These are phyloP conservation scores for Chinchilla lanigera DNA, from an alignment of 2,113 vertebrate genomes.

Conservation along the genomic window DNA sequence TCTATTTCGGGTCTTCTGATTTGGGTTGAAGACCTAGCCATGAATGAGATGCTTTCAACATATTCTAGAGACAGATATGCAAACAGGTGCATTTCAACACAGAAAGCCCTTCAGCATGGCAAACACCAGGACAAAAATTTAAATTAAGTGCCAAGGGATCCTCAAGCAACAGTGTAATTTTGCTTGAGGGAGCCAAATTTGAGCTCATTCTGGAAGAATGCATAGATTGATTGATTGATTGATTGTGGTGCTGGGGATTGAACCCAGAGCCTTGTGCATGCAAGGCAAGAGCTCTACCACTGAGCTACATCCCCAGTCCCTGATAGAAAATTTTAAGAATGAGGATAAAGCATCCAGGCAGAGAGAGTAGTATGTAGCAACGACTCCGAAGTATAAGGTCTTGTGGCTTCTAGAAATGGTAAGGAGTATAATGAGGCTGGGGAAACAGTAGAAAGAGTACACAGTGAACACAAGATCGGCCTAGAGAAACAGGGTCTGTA, in stretches of 20 bases:
- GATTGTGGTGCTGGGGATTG: too few relatives aligned
- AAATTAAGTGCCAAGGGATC: background rate
- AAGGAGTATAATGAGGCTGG: background rate
- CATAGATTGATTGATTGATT: too few relatives aligned
- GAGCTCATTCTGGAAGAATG: conserved; percentile 4
- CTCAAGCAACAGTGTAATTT: background rate
- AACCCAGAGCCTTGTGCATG: background rate
- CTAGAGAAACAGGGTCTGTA: background rate
- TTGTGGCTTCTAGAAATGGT: background rate
- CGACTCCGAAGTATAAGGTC: background rate
- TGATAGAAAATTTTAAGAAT: background rate
- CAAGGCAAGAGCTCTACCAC: background rate
- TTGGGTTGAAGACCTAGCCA: background rate
- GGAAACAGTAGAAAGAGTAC: background rate
- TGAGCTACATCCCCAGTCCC: background rate
- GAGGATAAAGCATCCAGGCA: background rate
- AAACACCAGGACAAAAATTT: background rate
- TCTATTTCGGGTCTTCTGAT: background rate
- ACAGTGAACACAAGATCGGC: background rate
- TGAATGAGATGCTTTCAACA: background rate
- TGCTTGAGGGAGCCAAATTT: background rate
- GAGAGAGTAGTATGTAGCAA: background rate
- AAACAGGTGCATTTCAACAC: background rate
- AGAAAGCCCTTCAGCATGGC: background rate
- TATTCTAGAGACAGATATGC: background rate